A percentile compares a stretch with the other conserved stretches of the same genome.
Evolutionary conservation across 2,797 vertebrate genomes (phyloP).

Genomic region (Morus bassanus): DNA sequence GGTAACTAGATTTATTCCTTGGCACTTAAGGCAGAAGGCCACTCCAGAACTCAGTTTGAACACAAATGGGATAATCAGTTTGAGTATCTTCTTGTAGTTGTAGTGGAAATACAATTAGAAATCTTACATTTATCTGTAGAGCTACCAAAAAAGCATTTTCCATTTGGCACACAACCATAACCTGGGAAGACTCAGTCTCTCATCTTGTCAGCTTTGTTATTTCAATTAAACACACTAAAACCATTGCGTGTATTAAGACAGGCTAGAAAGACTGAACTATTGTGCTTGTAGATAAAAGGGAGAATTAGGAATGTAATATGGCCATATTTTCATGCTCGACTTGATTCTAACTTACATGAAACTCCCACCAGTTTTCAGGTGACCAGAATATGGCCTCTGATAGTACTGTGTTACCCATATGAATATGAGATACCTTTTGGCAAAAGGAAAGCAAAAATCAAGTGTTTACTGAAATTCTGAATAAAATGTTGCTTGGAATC

Average conservation of each 20-base stretch:
- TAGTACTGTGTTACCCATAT: background rate
- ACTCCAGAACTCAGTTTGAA: background rate
- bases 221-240: background rate
- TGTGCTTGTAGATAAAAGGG: background rate
- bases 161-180: background rate
- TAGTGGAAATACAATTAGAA: background rate
- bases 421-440: background rate
- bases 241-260: background rate
- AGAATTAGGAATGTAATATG: background rate
- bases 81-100: background rate
- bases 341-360: background rate
- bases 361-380: background rate
- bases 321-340: background rate
- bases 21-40: background rate
- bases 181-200: background rate
- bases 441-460: background rate
- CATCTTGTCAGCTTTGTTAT: background rate
- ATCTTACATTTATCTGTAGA: background rate
- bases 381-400: background rate
- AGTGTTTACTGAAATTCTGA: background rate
- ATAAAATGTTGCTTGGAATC: background rate
- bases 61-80: background rate
- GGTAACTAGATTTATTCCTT: background rate
- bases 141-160: background rate
- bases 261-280: background rate